phyloP scores from a whole-genome alignment of 2,797 vertebrate genomes.

The Saxicola maurus region DNA sequence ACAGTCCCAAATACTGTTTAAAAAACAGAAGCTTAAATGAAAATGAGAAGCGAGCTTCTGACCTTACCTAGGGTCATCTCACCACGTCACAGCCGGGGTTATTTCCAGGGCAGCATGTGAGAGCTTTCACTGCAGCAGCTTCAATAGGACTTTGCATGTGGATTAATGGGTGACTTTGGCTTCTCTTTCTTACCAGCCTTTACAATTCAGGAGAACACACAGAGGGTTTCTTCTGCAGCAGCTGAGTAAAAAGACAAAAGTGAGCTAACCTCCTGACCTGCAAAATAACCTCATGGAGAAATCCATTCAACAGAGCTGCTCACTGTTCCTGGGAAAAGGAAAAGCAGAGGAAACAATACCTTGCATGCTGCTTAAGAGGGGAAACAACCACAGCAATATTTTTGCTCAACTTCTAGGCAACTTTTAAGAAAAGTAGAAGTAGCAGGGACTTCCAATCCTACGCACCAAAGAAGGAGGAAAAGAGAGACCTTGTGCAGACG shows the following conservation, averaged over 20 bases:
- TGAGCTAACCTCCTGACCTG: conserved; percentile 36
- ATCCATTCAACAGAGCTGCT: not conserved
- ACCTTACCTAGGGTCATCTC: conserved; percentile 6
- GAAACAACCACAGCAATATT: not conserved
- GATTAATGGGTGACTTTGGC: conserved; percentile 37
- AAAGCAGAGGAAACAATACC: not conserved
- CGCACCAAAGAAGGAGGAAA: not conserved
- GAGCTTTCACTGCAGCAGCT: conserved; percentile 39
- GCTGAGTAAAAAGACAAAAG: conserved; percentile 4
- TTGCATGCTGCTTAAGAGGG: not conserved
- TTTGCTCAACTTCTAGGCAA: not conserved
- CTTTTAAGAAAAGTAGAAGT: not conserved
- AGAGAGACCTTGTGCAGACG: not conserved
- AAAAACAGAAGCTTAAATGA: conserved; percentile 25
- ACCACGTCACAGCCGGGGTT: conserved; percentile 11
- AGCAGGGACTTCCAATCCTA: not conserved
- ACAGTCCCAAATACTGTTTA: not conserved
- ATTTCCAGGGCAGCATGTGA: conserved; percentile 42
- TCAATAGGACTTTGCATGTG: not conserved
- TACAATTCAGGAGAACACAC: not conserved
- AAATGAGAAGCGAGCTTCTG: conserved; percentile 30
- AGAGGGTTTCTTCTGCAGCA: conserved; percentile 5
- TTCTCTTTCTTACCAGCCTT: conserved; percentile 17
- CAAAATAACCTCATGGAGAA: not conserved
- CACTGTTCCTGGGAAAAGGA: not conserved